Evolutionary conservation across 2,797 vertebrate genomes (phyloP).

Genomic region (Petrocephalus schoutedeni): DNA sequence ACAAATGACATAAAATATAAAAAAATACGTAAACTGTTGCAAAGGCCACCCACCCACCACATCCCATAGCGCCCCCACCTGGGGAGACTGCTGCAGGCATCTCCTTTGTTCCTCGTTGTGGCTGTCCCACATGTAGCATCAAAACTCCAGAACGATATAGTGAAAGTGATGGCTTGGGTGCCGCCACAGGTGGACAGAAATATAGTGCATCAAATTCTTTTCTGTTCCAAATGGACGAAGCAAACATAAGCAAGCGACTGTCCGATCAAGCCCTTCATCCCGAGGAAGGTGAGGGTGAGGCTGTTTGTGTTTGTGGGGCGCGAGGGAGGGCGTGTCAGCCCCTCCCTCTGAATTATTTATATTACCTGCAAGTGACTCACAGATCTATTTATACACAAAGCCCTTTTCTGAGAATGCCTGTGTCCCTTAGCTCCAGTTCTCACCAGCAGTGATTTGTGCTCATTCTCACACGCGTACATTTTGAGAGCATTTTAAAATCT

Average conservation of each 20-base stretch:
- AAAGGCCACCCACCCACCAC: too few species aligned
- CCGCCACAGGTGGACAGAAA: not conserved
- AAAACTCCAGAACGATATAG: not conserved
- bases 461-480: conserved; percentile 2
- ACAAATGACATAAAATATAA: too few species aligned
- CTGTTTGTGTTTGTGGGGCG: not conserved
- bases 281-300: not conserved
- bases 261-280: not conserved
- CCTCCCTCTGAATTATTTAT: conserved; percentile 6
- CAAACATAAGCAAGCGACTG: not conserved
- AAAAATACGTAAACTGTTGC: too few species aligned
- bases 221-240: not conserved
- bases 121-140: not conserved
- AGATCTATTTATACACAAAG: conserved; percentile 1
- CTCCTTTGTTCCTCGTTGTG: not conserved
- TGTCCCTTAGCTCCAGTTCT: not conserved
- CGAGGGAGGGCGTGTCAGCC: not conserved
- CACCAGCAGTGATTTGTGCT: not conserved
- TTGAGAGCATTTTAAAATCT: conserved; percentile 4
- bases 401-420: not conserved
- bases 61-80: conserved; percentile 28
- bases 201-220: not conserved
- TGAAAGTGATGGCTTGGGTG: not conserved
- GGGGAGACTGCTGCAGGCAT: conserved; percentile 22
- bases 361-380: conserved; percentile 5